Conservation (phyloP, 1,140 invertebrate species). For the Drosophila albomicans region DNA sequence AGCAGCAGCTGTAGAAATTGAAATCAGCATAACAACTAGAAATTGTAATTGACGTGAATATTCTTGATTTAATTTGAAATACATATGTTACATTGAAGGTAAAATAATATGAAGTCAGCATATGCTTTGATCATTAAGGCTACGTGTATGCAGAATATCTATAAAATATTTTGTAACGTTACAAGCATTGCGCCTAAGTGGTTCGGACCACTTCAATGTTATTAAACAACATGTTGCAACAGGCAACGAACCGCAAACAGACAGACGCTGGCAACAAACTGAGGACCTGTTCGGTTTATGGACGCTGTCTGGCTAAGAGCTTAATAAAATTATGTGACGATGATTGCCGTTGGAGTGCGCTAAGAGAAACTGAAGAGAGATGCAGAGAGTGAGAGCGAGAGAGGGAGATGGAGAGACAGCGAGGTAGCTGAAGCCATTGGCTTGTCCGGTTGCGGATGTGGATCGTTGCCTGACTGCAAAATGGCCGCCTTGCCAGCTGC, state of each 20-base stretch:
- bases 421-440: constrained; percentile 26
- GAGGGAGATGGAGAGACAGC: constrained; percentile 10
- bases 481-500: constrained; percentile 44
- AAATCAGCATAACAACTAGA: background rate
- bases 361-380: background rate
- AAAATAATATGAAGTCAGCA: background rate
- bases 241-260: constrained; percentile 40
- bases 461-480: constrained; percentile 54
- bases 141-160: background rate
- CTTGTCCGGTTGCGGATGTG: constrained; percentile 46
- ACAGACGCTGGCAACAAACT: constrained; percentile 23
- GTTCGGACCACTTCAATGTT: constrained; percentile 28
- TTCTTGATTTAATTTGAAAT: background rate
- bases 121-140: constrained; percentile 4
- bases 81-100: too few relatives aligned
- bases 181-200: constrained; percentile 28
- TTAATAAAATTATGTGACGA: constrained; percentile 84
- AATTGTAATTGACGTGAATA: background rate
- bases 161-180: constrained; percentile 10
- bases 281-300: constrained; percentile 30
- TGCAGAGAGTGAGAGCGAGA: background rate
- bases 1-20: too few relatives aligned
- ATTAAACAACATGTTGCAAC: constrained; percentile 45
- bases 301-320: constrained; percentile 64
- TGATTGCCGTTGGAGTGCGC: constrained; percentile 60